Evolutionary conservation across 1,140 invertebrate species (phyloP).

Genomic region (Panonychus citri): DNA sequence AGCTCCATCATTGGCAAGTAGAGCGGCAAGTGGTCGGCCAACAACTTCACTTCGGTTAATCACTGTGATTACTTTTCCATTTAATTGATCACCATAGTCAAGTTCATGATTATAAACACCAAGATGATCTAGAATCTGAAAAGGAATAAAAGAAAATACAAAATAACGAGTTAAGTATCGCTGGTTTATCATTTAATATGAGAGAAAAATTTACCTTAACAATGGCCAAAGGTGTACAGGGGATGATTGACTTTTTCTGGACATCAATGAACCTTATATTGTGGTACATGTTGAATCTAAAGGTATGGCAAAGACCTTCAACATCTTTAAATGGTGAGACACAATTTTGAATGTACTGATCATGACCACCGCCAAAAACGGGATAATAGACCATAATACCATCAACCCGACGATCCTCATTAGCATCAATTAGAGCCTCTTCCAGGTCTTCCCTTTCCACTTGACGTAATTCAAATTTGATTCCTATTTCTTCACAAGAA

Average conservation of each 20-base stretch:
- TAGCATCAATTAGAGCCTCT: constrained; percentile 7
- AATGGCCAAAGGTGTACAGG: constrained; percentile 11
- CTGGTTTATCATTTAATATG: background rate
- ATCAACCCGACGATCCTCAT: constrained; percentile 6
- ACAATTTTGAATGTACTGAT: constrained; percentile 11
- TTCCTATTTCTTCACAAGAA: constrained; percentile 5
- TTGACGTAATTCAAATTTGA: constrained; percentile 6
- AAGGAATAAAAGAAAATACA: too few relatives aligned
- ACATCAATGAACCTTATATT: constrained; percentile 9
- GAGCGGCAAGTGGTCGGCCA: constrained; percentile 7
- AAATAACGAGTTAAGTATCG: too few relatives aligned
- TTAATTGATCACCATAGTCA: constrained; percentile 9
- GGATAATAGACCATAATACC: constrained; percentile 10
- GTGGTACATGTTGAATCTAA: constrained; percentile 11
- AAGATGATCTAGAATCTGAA: constrained; percentile 5
- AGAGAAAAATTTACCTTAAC: constrained; percentile 4
- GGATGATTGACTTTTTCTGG: constrained; percentile 7
- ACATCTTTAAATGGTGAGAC: constrained; percentile 10
- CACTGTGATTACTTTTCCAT: constrained; percentile 8
- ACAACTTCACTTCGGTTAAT: constrained; percentile 11
- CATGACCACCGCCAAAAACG: constrained; percentile 10
- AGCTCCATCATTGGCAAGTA: constrained; percentile 8
- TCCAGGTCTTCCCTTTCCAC: constrained; percentile 7
- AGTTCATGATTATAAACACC: constrained; percentile 5
- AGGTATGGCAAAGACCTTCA: constrained; percentile 9